Evolutionary conservation across 2,113 vertebrate species (phyloP), one percentile per base, ranked within the genome.

Genomic region (Hiodon tergisus): DNA sequence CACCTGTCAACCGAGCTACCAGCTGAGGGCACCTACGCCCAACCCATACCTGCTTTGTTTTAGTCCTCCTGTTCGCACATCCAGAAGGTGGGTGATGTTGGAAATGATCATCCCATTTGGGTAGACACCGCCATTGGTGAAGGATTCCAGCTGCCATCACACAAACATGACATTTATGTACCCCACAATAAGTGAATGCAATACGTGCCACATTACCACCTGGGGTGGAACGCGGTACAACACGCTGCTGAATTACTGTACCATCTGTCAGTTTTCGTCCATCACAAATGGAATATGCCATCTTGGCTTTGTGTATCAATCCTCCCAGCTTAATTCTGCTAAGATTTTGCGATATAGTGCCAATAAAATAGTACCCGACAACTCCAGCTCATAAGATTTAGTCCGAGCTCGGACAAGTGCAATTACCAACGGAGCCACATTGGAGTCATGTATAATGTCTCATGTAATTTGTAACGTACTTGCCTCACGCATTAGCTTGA

Each of bases 81-180:
- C 80, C 68, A 84, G 54, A 74, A 79, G 61, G 3, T 77, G 52
- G 0, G 72, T 74, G 70, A 81, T 75, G 13, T 84, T 76, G 11
- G 79, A 77, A 52, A 79, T 74, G 72, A 82, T 78, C 66, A 57
- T 66, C 2, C 79, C 71, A 51, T 75, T 73, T 4, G 78, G 77
- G 59, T 78, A 84, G 52, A 78, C 67, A 13, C 71, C 71, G 31
- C 80, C 73, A 51, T 57, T 72, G 50, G 60, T n/a, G 50, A 54
- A 71, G 50, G 31, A 31, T 31, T 78, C 81, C 72, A 75, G 69
- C 79, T 81, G 77, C 48, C 10, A 65, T 48, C 16, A 75, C 74
- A 74, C 2, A 62, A 50, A 10, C 71, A 80, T 10, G 73, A 7
- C 7, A 53, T 31, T 46, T 47, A 46, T 47, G 31, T 17, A 6